These are phyloP conservation scores for Zaprionus africanus DNA, from an alignment of 1,140 invertebrate species.

Conservation along the genomic window DNA sequence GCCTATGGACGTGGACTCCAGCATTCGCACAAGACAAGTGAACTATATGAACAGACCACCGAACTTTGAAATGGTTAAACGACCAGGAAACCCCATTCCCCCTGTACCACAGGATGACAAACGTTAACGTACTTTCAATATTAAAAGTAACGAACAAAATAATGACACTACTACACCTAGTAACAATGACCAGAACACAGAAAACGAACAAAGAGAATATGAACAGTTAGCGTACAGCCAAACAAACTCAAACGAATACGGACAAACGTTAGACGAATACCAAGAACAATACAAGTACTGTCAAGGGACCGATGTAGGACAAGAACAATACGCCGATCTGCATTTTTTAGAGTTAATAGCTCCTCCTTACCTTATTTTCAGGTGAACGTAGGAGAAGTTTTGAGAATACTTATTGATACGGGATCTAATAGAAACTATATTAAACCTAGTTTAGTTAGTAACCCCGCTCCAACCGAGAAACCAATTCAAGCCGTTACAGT, in stretches of 20 bases:
- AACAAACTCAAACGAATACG: constrained; percentile 10
- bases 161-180: neutral
- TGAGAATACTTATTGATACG: constrained; percentile 42
- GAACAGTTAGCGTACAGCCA: constrained; percentile 2
- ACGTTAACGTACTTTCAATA: neutral
- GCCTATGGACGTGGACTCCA: constrained; percentile 42
- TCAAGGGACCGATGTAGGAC: neutral
- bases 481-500: neutral
- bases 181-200: constrained; percentile 6
- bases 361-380: constrained; percentile 29
- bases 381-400: constrained; percentile 8
- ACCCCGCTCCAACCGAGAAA: neutral
- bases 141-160: neutral
- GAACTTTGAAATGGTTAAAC: too few species aligned
- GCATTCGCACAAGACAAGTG: constrained; percentile 21
- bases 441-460: neutral
- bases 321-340: neutral
- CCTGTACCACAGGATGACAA: too few species aligned
- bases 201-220: constrained; percentile 18
- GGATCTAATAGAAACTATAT: constrained; percentile 14
- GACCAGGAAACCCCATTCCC: too few species aligned
- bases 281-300: constrained; percentile 10
- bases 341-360: constrained; percentile 17
- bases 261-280: constrained; percentile 21
- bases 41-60: constrained; percentile 37